phyloP scores from a whole-genome alignment of 2,888 invertebrate species.

The Caradrina clavipalpis region DNA sequence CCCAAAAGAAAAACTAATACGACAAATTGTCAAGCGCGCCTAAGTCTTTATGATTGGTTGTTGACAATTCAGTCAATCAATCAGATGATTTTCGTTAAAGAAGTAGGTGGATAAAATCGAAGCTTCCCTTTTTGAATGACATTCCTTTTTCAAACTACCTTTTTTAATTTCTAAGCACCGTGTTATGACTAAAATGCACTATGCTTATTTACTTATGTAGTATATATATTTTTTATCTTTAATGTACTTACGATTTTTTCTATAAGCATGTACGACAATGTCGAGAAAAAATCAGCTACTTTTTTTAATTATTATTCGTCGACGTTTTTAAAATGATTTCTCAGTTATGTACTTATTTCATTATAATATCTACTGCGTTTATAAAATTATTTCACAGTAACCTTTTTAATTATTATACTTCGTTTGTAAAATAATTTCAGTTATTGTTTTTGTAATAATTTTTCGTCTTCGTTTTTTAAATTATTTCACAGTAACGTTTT shows the following conservation, averaged over 20 bases:
- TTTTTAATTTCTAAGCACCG: slow-evolving; percentile 32
- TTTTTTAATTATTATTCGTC: slow-evolving; percentile 20
- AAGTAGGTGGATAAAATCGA: too few species aligned
- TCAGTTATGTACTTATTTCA: slow-evolving; percentile 1
- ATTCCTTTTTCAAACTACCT: slow-evolving; percentile 35
- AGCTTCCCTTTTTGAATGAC: background rate
- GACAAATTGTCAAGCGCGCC: too few species aligned
- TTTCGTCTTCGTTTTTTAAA: slow-evolving; percentile 14
- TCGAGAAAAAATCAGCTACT: slow-evolving; percentile 14
- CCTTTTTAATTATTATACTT: slow-evolving; percentile 1
- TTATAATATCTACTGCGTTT: background rate
- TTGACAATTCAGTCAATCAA: too few species aligned
- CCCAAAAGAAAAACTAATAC: too few species aligned
- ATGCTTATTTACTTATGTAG: slow-evolving; percentile 36
- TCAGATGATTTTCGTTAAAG: too few species aligned
- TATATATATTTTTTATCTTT: slow-evolving; percentile 39
- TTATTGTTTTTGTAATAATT: background rate
- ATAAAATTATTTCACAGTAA: slow-evolving; percentile 2
- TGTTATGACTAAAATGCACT: slow-evolving; percentile 42
- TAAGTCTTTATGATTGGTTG: too few species aligned
- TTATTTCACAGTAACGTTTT: slow-evolving; percentile 6
- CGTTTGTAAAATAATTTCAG: slow-evolving; percentile 10
- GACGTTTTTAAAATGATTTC: background rate
- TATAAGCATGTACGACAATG: slow-evolving; percentile 30
- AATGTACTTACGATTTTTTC: slow-evolving; percentile 38